These are phyloP conservation scores for Nomada lathburiana DNA, from an alignment of 2,888 invertebrate species.

Conservation along the genomic window DNA sequence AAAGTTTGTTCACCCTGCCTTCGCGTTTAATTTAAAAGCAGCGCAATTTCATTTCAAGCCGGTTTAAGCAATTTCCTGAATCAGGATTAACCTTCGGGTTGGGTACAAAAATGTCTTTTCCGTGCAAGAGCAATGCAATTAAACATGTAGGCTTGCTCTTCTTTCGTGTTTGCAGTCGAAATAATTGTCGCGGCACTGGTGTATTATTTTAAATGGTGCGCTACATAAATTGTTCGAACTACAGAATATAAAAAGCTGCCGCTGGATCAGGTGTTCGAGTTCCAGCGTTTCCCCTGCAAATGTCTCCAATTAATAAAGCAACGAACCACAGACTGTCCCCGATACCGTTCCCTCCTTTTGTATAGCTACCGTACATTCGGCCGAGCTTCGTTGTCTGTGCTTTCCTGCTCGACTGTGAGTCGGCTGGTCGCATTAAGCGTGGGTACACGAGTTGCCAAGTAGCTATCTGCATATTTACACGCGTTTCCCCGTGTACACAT, in stretches of 20 bases:
- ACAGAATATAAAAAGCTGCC: background rate
- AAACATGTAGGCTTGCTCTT: too few species aligned
- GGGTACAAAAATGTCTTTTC: too few species aligned
- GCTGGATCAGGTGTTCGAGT: constrained; percentile 67
- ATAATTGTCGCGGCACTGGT: too few species aligned
- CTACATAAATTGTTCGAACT: too few species aligned
- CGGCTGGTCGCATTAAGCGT: constrained; percentile 35
- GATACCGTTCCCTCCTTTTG: constrained; percentile 13
- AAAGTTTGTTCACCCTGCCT: too few species aligned
- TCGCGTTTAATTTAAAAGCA: too few species aligned
- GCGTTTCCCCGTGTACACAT: constrained; percentile 40
- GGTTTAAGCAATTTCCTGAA: too few species aligned
- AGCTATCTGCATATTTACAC: constrained; percentile 60
- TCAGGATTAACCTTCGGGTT: too few species aligned
- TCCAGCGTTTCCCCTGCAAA: constrained; percentile 59
- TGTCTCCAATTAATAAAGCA: constrained; percentile 67
- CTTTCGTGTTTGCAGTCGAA: too few species aligned
- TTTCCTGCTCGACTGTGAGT: constrained; percentile 14
- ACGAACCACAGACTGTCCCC: constrained; percentile 22
- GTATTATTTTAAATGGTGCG: too few species aligned
- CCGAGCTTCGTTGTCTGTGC: background rate
- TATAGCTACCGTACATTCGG: background rate
- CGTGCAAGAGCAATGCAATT: too few species aligned
- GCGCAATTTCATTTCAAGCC: too few species aligned
- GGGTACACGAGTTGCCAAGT: constrained; percentile 53